Conservation (phyloP, 2,797 vertebrate genomes). For the Gouania willdenowi region DNA sequence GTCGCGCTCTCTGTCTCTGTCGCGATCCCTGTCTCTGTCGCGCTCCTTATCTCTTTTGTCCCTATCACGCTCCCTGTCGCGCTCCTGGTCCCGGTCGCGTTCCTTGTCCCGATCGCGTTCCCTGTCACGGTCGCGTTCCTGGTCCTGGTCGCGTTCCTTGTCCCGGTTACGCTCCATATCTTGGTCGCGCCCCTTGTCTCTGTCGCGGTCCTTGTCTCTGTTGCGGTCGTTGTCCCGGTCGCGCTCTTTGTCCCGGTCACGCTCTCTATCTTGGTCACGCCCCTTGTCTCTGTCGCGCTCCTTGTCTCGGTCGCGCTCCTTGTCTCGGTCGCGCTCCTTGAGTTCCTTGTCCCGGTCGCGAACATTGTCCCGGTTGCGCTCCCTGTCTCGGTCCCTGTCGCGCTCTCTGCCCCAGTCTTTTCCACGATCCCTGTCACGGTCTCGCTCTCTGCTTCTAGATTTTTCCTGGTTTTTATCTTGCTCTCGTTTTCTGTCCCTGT, state of each 20-base stretch:
- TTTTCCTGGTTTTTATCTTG: conserved; percentile 13
- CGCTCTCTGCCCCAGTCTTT: conserved; percentile 25
- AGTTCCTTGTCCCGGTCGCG: conserved; percentile 18
- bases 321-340: conserved; percentile 38
- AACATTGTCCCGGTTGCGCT: conserved; percentile 20
- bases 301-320: conserved; percentile 33
- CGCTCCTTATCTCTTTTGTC: conserved; percentile 35
- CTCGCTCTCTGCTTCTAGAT: conserved; percentile 27
- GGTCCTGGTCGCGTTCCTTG: conserved; percentile 17
- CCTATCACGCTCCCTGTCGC: conserved; percentile 30
- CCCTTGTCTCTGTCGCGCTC: conserved; percentile 33
- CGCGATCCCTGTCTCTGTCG: conserved; percentile 45
- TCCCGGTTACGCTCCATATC: conserved; percentile 43
- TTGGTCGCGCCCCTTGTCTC: conserved; percentile 10
- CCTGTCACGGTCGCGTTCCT: conserved; percentile 39
- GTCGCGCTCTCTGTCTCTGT: conserved; percentile 15
- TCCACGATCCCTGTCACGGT: conserved; percentile 34
- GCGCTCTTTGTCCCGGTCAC: conserved; percentile 24
- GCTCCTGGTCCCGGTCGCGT: conserved; percentile 21
- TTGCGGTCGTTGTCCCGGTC: conserved; percentile 31
- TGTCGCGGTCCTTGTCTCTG: conserved; percentile 11
- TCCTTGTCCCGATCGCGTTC: conserved; percentile 40
- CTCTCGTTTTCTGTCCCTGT: conserved; percentile 27
- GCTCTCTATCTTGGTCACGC: conserved; percentile 25
- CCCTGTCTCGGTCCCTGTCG: conserved; percentile 51